phyloP scores from a whole-genome alignment of 2,113 vertebrate species.

The Myiopsitta monachus region DNA sequence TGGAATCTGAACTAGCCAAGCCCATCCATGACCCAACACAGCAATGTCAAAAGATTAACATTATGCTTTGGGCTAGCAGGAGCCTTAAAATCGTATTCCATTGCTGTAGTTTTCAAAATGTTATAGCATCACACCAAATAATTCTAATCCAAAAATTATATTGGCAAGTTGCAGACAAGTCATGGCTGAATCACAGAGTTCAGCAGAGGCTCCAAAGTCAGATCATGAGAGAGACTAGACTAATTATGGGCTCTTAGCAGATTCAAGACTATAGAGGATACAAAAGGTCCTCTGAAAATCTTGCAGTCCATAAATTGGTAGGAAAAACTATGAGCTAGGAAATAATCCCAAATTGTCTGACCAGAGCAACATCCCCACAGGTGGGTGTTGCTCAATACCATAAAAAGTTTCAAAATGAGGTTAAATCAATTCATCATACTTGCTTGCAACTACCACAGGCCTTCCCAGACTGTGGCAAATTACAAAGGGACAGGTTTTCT shows the following conservation, averaged over 20 bases:
- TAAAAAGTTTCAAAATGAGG: neutral
- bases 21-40: neutral
- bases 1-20: neutral
- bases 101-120: neutral
- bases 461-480: neutral
- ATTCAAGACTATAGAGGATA: neutral
- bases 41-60: fast-evolving
- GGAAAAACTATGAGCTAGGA: neutral
- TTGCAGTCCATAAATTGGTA: neutral
- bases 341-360: neutral
- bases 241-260: neutral
- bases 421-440: neutral
- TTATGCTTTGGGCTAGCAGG: neutral
- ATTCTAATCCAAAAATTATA: neutral
- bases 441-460: neutral
- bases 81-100: neutral
- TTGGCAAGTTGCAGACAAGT: neutral
- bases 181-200: neutral
- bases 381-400: neutral
- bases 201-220: neutral
- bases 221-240: neutral
- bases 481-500: neutral
- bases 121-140: neutral
- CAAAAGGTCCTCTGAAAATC: neutral
- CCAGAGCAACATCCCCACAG: neutral